phyloP scores from a whole-genome alignment of 2,113 vertebrate species.

The Hypanus sabinus region DNA sequence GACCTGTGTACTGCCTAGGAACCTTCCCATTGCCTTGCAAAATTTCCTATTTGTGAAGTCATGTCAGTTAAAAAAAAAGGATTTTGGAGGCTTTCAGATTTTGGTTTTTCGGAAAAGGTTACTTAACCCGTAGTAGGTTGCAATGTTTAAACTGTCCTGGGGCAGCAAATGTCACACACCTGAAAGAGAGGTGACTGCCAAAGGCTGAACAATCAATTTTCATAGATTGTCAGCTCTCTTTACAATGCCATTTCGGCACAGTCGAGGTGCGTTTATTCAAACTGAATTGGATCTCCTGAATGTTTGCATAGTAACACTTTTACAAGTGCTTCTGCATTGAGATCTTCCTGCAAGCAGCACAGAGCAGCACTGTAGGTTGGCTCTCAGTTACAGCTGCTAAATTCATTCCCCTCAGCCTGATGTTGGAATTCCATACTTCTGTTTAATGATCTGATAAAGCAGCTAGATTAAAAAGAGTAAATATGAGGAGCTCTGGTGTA shows the following conservation, averaged over 20 bases:
- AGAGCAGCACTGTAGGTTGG: background rate
- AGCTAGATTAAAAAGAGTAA: background rate
- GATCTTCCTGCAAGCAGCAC: no score
- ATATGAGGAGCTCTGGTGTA: background rate
- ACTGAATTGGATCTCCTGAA: background rate
- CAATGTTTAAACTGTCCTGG: background rate
- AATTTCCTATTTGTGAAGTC: no score
- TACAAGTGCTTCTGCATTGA: background rate
- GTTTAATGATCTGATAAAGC: background rate
- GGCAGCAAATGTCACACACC: background rate
- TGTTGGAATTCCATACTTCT: background rate
- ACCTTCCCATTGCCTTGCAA: no score
- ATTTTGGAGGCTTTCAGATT: no score
- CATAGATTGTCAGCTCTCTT: conserved; percentile 27
- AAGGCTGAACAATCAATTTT: conserved; percentile 17
- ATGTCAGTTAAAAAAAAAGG: no score
- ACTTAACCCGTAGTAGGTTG: background rate
- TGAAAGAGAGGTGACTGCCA: background rate
- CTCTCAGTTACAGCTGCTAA: background rate
- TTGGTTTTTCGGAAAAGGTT: no score
- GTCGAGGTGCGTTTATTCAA: background rate
- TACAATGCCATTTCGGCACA: background rate
- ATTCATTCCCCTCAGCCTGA: background rate
- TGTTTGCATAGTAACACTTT: background rate
- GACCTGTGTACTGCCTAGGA: no score